phyloP scores from a whole-genome alignment of 2,113 vertebrate genomes.

The Pelusios castaneus region DNA sequence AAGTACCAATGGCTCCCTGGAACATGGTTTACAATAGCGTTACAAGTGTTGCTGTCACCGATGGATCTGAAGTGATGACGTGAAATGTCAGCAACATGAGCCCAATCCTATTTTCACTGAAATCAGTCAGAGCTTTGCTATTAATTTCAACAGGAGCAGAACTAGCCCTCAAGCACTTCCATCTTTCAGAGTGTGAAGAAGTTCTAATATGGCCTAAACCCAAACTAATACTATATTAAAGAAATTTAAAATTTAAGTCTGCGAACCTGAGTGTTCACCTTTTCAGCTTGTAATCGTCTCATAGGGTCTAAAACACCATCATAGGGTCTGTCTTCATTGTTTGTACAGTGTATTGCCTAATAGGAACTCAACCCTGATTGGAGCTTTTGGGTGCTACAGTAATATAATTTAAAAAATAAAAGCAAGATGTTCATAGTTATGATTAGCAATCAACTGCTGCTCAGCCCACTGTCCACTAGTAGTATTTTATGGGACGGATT shows the following conservation, averaged over 20 bases:
- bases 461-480: neutral
- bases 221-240: neutral
- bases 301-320: neutral
- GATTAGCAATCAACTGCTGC: neutral
- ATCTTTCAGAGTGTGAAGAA: neutral
- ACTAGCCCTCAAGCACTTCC: conserved; percentile 3
- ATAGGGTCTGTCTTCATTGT: neutral
- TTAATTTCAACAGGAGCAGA: neutral
- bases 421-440: neutral
- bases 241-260: conserved; percentile 23
- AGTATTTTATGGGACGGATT: neutral
- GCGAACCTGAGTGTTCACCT: neutral
- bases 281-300: neutral
- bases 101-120: neutral
- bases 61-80: neutral
- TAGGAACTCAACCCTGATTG: neutral
- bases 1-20: neutral
- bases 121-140: neutral
- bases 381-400: neutral
- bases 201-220: neutral
- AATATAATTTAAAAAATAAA: neutral
- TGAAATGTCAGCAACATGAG: neutral
- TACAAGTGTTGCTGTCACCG: neutral
- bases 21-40: neutral
- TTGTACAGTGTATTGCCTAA: neutral